phyloP scores from a whole-genome alignment of 2,797 vertebrate genomes.

The Oreortyx pictus region DNA sequence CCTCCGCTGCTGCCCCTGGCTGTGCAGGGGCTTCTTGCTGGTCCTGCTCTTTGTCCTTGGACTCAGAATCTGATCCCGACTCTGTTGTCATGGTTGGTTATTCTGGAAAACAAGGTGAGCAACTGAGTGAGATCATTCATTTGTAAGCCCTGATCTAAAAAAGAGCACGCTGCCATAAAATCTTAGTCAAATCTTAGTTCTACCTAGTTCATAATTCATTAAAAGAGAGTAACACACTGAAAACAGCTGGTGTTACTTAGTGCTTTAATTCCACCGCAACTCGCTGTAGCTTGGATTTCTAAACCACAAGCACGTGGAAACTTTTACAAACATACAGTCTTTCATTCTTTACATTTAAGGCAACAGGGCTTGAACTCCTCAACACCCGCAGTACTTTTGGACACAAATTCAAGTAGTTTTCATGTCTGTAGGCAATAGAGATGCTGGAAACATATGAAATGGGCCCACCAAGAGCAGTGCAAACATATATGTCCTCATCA shows the following conservation, averaged over 20 bases:
- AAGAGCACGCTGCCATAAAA: rapidly evolving
- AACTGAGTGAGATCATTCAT: neutral
- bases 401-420: neutral
- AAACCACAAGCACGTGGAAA: neutral
- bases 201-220: rapidly evolving
- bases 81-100: conserved; percentile 96
- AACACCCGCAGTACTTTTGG: neutral
- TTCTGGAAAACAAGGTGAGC: conserved; percentile 77
- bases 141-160: neutral
- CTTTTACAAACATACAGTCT: neutral
- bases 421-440: neutral
- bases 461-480: neutral
- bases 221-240: neutral
- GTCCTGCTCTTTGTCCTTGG: conserved; percentile 85
- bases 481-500: neutral
- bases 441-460: neutral
- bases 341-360: neutral
- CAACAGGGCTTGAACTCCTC: neutral
- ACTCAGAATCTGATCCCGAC: conserved; percentile 90
- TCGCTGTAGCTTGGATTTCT: neutral
- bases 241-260: neutral
- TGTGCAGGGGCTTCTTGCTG: conserved; percentile 78
- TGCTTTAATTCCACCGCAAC: neutral
- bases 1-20: conserved; percentile 37
- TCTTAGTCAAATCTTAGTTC: neutral